Percentiles rank a stretch among this genome's conserved stretches.
Evolutionary conservation across 2,113 vertebrate genomes (phyloP).

Genomic region (Malurus melanocephalus): DNA sequence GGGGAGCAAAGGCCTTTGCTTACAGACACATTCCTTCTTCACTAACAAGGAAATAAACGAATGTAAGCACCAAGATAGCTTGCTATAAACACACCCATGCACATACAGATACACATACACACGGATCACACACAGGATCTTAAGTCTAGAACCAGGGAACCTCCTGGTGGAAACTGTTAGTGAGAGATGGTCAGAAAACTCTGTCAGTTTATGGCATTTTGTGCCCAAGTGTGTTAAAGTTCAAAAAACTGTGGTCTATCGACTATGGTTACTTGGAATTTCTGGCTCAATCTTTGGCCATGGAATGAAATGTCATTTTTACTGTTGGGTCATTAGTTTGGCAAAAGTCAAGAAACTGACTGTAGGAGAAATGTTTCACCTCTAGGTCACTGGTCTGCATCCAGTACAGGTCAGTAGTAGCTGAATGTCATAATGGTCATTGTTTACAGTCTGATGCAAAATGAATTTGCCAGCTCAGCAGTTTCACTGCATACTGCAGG

Average conservation of each 20-base stretch:
- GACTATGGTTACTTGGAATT: not conserved
- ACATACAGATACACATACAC: fast-evolving
- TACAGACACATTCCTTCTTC: not conserved
- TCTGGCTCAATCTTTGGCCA: not conserved
- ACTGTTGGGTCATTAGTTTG: not conserved
- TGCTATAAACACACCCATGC: not conserved
- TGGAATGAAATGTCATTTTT: not conserved
- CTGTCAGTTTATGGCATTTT: not conserved
- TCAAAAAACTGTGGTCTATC: not conserved
- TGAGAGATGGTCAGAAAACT: not conserved
- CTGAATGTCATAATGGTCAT: not conserved
- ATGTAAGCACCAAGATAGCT: not conserved
- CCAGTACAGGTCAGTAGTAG: not conserved
- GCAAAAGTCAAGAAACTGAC: not conserved
- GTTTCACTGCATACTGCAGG: not conserved
- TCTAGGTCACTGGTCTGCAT: not conserved
- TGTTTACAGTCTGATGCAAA: not conserved
- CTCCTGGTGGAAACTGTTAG: not conserved
- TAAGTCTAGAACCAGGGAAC: not conserved
- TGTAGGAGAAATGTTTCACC: not conserved
- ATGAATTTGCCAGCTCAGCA: not conserved
- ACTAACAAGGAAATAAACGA: not conserved
- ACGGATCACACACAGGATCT: fast-evolving
- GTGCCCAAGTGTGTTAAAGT: not conserved
- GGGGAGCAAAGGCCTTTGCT: not conserved